These are phyloP conservation scores for Pachycephus smyrnensis DNA, from an alignment of 2,888 invertebrate species.

Conservation along the genomic window DNA sequence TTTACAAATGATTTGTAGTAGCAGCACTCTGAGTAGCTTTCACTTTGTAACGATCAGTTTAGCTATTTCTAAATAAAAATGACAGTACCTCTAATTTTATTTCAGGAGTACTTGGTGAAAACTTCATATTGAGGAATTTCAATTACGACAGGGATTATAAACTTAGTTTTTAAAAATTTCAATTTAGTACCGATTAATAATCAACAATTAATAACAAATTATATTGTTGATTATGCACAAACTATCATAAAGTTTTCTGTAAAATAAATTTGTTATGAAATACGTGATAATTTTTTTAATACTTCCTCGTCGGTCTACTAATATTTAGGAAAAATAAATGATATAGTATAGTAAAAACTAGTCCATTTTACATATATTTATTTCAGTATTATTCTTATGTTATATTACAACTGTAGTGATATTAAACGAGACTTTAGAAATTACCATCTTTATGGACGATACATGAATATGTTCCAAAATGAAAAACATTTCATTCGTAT, in stretches of 20 bases:
- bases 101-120: background rate
- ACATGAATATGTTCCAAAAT: background rate
- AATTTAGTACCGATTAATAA: no score
- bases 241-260: background rate
- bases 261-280: background rate
- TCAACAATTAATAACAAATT: no score
- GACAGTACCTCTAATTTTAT: background rate
- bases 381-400: constrained; percentile 33
- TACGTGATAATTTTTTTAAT: background rate
- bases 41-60: background rate
- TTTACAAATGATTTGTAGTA: background rate
- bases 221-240: no score
- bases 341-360: background rate
- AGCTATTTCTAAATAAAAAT: background rate
- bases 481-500: constrained; percentile 2
- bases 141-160: background rate
- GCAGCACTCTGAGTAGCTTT: background rate
- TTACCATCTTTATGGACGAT: constrained; percentile 6
- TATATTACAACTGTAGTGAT: constrained; percentile 40
- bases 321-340: background rate
- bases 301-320: background rate
- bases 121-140: background rate
- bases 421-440: background rate
- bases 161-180: no score
- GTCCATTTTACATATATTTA: constrained; percentile 38